Percentiles rank a stretch among this genome's conserved stretches.
These are phyloP conservation scores for Brachyistius frenatus DNA, from an alignment of 2,113 vertebrate genomes.

Conservation along the genomic window DNA sequence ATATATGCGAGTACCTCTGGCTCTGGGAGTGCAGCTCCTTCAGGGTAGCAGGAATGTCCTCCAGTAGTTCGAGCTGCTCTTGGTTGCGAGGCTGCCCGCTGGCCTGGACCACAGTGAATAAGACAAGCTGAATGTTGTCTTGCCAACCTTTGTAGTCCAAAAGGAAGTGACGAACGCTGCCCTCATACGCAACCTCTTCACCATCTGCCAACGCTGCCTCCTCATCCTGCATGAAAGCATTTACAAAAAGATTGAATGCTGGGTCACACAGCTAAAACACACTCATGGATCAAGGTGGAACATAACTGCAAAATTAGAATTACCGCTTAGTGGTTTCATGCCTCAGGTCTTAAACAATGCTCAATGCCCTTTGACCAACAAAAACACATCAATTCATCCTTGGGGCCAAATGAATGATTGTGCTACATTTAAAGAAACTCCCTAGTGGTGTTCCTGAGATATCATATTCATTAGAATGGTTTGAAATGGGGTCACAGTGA, in stretches of 20 bases:
- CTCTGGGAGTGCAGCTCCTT: conserved; percentile 96
- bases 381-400: too few species aligned
- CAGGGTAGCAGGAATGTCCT: conserved; percentile 95
- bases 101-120: conserved; percentile 97
- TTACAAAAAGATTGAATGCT: background rate
- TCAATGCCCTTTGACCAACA: too few species aligned
- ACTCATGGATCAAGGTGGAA: too few species aligned
- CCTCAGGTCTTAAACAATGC: too few species aligned
- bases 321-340: too few species aligned
- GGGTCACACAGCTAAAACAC: too few species aligned
- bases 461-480: too few species aligned
- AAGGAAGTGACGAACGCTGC: conserved; percentile 96
- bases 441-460: too few species aligned
- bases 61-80: conserved; percentile 94
- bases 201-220: conserved; percentile 94
- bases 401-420: too few species aligned
- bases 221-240: conserved; percentile 89
- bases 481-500: too few species aligned
- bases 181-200: conserved; percentile 95
- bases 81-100: conserved; percentile 93
- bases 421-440: too few species aligned
- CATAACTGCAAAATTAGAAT: too few species aligned
- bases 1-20: conserved; percentile 84
- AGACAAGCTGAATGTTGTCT: conserved; percentile 97
- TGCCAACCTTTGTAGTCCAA: conserved; percentile 98